Evolutionary conservation across 2,888 invertebrate species (phyloP), one percentile per base, ranked within the genome.

Genomic region (Drosophila demipolita): DNA sequence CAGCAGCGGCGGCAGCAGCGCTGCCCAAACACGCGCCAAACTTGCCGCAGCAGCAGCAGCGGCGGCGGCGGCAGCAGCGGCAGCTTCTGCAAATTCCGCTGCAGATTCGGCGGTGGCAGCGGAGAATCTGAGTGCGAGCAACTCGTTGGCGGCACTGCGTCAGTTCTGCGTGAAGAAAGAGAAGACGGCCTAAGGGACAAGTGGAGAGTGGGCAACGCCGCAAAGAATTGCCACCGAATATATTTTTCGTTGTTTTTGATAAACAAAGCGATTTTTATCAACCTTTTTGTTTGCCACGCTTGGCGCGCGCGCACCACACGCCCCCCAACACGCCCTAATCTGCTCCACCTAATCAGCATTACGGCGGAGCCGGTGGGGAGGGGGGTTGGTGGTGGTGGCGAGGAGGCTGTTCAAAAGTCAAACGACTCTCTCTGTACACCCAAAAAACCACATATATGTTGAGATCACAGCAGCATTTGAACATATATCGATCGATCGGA

Each of bases 161-260:
- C 98, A 98, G 93, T 95, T 99, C 66, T 98, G 99, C 94, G 98
- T 99, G 94, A 98, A 98, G 94, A 98, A 98, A 90, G 98, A 98
- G 90, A 92, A 92, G 90, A 92, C 93, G 91, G 93, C 92, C 88
- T 92, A 93, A 91, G 40, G 35, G 20, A 35, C 55, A 55, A 23
- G 23, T 45, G 45, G 55, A 80, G 71, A 42, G 49, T 54, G 58
- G 73, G 74, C 65, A 55, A 55, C 62, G 73, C 66, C 54, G 15
- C 55, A 38, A 17, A 59, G 50, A 59, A 59, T 83, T 79, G 80
- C 83, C 78, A 76, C 71, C 77, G 81, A 80, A 75, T 58, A 75
- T 61, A 52, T 81, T 88, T 87, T 90, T 90, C 83, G 90, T 88
- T 90, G 78, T 86, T 90, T 45, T 88, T 79, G 82, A 57, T 57